phyloP scores from a whole-genome alignment of 64 coral and sea anemone genomes.

The Montipora cactus region DNA sequence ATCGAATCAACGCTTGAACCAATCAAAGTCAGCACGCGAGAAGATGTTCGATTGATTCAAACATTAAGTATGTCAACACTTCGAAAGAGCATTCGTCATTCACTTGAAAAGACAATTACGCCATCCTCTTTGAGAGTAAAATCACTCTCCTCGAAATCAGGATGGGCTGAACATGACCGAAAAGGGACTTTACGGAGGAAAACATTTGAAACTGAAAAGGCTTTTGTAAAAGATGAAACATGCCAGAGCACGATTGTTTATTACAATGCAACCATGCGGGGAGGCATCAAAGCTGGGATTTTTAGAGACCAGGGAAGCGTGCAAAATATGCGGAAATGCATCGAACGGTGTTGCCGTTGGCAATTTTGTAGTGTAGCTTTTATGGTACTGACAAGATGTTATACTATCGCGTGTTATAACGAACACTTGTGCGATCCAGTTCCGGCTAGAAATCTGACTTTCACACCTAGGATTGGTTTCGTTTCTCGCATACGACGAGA shows the following conservation, averaged over 20 bases:
- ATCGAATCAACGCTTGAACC: conserved; percentile 36
- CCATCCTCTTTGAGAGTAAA: conserved; percentile 7
- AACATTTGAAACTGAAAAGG: not conserved
- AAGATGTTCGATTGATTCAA: conserved; percentile 53
- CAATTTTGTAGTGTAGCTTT: conserved; percentile 89
- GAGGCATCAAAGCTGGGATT: conserved; percentile 84
- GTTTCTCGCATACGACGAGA: conserved; percentile 77
- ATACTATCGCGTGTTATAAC: conserved; percentile 81
- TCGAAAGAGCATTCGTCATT: conserved; percentile 27
- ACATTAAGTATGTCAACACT: conserved; percentile 63
- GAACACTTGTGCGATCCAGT: conserved; percentile 63
- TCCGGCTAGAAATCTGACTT: conserved; percentile 66
- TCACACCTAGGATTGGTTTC: conserved; percentile 77
- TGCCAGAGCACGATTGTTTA: conserved; percentile 56
- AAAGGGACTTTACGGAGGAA: not conserved
- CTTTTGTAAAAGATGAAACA: not conserved
- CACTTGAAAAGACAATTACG: conserved; percentile 43
- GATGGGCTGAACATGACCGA: not conserved
- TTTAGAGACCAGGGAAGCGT: conserved; percentile 85
- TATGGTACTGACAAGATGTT: conserved; percentile 83
- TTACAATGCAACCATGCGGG: conserved; percentile 85
- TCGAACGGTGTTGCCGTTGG: conserved; percentile 84
- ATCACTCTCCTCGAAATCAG: not conserved
- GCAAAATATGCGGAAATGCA: conserved; percentile 91
- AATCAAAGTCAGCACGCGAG: not conserved